Percentiles rank a stretch among this genome's conserved stretches.
Evolutionary conservation across 2,797 vertebrate genomes (phyloP).

Genomic region (Hyperoplus immaculatus): DNA sequence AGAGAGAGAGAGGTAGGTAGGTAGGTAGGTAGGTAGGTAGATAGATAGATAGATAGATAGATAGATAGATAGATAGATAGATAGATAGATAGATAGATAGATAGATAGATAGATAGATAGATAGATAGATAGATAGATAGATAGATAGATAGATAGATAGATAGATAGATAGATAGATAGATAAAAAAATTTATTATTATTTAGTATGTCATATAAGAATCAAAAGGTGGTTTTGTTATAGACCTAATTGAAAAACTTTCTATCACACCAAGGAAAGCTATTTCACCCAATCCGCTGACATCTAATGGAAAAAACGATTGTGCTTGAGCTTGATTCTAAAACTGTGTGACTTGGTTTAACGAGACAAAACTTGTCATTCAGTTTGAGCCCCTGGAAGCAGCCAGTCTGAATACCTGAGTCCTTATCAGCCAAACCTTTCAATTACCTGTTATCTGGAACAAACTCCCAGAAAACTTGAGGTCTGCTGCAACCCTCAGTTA

Average conservation of each 20-base stretch:
- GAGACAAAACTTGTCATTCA: conserved; percentile 26
- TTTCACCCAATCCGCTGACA: conserved; percentile 11
- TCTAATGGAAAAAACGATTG: conserved; percentile 18
- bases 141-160: neutral
- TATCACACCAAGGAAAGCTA: neutral
- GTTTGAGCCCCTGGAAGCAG: conserved; percentile 19
- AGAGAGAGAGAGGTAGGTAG: too few relatives aligned
- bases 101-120: too few relatives aligned
- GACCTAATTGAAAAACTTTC: neutral
- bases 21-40: too few relatives aligned
- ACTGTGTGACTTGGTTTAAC: conserved; percentile 31
- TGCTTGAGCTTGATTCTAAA: conserved; percentile 4
- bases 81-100: too few relatives aligned
- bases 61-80: neutral
- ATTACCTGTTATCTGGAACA: conserved; percentile 11
- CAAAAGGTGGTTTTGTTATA: neutral
- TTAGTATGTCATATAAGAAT: neutral
- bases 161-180: too few relatives aligned
- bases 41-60: too few relatives aligned
- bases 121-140: too few relatives aligned
- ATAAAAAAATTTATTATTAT: too few relatives aligned
- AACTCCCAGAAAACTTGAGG: too few relatives aligned
- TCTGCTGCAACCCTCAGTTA: too few relatives aligned
- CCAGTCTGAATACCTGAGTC: conserved; percentile 5
- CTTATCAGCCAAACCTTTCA: conserved; percentile 52